These are phyloP conservation scores for Hirtodrosophila alboralis DNA, from an alignment of 2,888 invertebrate genomes.

Conservation along the genomic window DNA sequence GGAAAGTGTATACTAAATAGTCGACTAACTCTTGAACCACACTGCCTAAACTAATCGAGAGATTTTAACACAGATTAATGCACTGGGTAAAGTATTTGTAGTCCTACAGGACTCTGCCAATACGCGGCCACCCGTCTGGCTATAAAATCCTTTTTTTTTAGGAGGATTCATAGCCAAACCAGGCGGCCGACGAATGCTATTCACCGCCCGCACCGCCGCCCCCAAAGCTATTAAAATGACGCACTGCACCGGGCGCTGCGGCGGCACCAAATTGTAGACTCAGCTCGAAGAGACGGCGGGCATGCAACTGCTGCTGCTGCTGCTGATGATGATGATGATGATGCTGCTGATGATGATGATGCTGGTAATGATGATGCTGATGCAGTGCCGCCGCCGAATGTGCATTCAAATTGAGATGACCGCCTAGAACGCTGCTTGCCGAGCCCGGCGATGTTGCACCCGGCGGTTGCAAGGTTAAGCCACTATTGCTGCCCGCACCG, in stretches of 20 bases:
- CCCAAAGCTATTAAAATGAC: conserved; percentile 84
- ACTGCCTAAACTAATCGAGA: conserved; percentile 43
- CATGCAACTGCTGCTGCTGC: conserved; percentile 84
- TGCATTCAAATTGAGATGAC: conserved; percentile 83
- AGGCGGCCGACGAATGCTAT: conserved; percentile 83
- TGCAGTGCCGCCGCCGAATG: conserved; percentile 82
- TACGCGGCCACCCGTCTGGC: conserved; percentile 69
- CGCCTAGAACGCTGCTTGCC: conserved; percentile 81
- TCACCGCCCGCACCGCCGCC: conserved; percentile 83
- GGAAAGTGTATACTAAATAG: conserved; percentile 14
- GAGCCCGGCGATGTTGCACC: conserved; percentile 79
- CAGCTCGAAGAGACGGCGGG: conserved; percentile 84
- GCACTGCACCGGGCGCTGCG: conserved; percentile 83
- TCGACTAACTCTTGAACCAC: too few species aligned
- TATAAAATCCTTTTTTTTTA: conserved; percentile 67
- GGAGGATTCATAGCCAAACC: conserved; percentile 83
- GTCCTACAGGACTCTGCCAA: conserved; percentile 52
- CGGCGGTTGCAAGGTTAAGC: conserved; percentile 76
- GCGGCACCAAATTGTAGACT: conserved; percentile 84
- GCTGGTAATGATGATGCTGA: conserved; percentile 83
- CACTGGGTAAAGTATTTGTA: conserved; percentile 81
- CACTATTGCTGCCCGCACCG: conserved; percentile 80
- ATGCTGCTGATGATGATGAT: conserved; percentile 83
- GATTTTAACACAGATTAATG: conserved; percentile 82
- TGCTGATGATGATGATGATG: conserved; percentile 84